Evolutionary conservation across 2,113 vertebrate genomes (phyloP).

Genomic region (Burhinus oedicnemus): DNA sequence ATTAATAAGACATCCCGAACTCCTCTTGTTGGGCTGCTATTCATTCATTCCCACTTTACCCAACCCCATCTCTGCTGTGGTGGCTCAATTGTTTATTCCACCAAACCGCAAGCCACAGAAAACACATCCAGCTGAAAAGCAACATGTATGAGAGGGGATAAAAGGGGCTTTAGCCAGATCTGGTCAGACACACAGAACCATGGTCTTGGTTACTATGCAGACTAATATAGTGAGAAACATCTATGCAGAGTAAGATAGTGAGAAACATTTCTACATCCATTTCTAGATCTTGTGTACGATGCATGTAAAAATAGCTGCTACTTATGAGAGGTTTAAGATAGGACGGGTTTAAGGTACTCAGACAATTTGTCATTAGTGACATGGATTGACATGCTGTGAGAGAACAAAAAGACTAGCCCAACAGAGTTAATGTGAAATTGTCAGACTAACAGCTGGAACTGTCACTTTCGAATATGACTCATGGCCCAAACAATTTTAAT

Average conservation of each 20-base stretch:
- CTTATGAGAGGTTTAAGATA: neutral
- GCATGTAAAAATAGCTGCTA: neutral
- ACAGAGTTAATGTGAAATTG: neutral
- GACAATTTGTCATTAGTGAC: neutral
- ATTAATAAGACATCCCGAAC: neutral
- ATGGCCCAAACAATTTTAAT: conserved; percentile 25
- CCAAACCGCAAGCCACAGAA: neutral
- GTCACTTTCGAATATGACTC: conserved; percentile 16
- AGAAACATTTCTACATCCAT: neutral
- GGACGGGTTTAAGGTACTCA: neutral
- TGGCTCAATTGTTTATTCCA: neutral
- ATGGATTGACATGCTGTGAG: neutral
- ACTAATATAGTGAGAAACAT: neutral
- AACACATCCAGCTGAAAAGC: neutral
- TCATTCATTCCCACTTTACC: neutral
- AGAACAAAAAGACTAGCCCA: neutral
- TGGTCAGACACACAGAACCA: neutral
- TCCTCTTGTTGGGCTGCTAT: neutral
- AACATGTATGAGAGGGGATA: neutral
- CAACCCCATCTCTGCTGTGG: neutral
- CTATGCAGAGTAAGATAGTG: no score
- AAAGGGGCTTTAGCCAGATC: neutral
- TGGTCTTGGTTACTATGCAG: neutral
- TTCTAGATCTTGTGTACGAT: neutral
- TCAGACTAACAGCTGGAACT: neutral